These are phyloP conservation scores for Orius insidiosus DNA, from an alignment of 1,140 invertebrate genomes.

Conservation along the genomic window DNA sequence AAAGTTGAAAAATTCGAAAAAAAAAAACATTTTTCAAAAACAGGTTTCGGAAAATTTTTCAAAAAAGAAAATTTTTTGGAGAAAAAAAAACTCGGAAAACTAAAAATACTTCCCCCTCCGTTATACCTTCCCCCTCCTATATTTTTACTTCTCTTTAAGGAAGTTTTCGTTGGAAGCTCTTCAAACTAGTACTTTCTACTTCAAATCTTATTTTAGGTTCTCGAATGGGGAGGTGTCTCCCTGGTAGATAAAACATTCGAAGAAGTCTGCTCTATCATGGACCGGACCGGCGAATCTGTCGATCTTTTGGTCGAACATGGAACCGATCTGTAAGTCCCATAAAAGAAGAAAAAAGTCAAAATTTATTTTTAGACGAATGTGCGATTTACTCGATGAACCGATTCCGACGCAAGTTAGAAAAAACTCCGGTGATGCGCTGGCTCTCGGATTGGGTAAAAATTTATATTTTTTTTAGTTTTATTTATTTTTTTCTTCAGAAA, in stretches of 20 bases:
- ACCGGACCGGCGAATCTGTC: slow-evolving; percentile 58
- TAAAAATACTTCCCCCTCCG: too few relatives aligned
- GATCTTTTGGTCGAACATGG: slow-evolving; percentile 67
- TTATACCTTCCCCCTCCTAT: too few relatives aligned
- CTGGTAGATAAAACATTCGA: slow-evolving; percentile 79
- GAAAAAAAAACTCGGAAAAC: too few relatives aligned
- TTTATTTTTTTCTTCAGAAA: slow-evolving; percentile 7
- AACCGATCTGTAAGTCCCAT: slow-evolving; percentile 39
- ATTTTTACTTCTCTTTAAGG: too few relatives aligned
- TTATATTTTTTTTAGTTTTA: not conserved
- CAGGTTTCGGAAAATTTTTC: too few relatives aligned
- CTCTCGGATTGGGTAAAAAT: slow-evolving; percentile 30
- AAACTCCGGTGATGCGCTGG: slow-evolving; percentile 25
- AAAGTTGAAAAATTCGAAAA: too few relatives aligned
- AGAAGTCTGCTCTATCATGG: slow-evolving; percentile 69
- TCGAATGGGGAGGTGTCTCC: slow-evolving; percentile 70
- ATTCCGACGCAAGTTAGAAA: slow-evolving; percentile 25
- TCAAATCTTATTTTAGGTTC: slow-evolving; percentile 34
- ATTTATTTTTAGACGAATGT: slow-evolving; percentile 31
- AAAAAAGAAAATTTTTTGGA: too few relatives aligned
- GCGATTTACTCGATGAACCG: slow-evolving; percentile 42
- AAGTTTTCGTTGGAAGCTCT: too few relatives aligned
- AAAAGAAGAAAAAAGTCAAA: not conserved
- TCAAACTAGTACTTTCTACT: too few relatives aligned
- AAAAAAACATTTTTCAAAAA: too few relatives aligned